Conservation (phyloP, 2,113 vertebrate genomes). For the Diadophis punctatus region DNA sequence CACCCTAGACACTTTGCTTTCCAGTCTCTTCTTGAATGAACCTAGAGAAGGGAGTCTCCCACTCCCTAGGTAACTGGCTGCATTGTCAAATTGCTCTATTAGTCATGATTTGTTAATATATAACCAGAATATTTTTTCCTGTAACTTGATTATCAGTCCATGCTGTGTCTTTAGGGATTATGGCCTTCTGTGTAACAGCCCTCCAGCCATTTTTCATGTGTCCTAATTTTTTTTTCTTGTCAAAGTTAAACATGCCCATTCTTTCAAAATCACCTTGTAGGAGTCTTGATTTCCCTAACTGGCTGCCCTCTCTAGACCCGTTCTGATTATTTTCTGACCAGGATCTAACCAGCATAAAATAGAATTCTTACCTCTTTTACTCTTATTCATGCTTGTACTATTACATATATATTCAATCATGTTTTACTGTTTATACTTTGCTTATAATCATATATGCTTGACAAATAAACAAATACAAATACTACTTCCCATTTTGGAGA, state of each 20-base stretch:
- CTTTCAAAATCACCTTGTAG: neutral
- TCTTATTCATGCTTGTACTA: too few species aligned
- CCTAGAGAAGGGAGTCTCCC: neutral
- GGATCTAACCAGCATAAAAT: neutral
- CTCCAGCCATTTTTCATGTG: neutral
- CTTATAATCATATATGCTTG: too few species aligned
- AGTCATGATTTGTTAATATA: neutral
- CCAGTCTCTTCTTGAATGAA: neutral
- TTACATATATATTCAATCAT: too few species aligned
- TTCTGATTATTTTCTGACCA: neutral
- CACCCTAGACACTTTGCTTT: neutral
- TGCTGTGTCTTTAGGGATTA: neutral
- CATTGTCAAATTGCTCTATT: neutral
- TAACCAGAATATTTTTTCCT: neutral
- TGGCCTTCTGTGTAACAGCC: neutral
- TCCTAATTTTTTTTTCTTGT: neutral
- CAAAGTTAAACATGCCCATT: neutral
- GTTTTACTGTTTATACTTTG: too few species aligned
- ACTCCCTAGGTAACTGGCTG: neutral
- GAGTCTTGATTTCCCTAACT: neutral
- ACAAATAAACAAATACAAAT: too few species aligned
- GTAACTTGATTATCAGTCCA: neutral
- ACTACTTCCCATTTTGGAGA: neutral
- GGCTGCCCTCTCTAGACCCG: neutral
- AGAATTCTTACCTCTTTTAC: too few species aligned